Conservation (phyloP, 2,797 vertebrate species). For the Graptemys geographica region DNA sequence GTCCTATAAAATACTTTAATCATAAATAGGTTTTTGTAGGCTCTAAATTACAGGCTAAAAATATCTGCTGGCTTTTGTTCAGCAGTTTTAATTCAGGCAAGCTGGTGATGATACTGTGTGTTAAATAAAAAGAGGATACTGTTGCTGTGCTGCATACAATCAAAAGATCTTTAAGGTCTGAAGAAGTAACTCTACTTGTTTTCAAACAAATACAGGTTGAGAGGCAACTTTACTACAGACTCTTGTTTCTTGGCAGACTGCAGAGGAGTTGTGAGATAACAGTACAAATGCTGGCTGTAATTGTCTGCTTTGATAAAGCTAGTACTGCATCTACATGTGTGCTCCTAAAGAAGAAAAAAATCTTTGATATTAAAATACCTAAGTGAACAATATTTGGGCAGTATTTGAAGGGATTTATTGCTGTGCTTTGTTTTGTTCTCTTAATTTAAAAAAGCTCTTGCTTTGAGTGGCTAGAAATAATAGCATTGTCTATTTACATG, state of each 20-base stretch:
- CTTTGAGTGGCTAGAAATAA: fast-evolving
- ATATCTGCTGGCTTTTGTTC: not conserved
- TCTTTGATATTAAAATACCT: not conserved
- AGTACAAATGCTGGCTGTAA: fast-evolving
- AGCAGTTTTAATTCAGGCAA: not conserved
- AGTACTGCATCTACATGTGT: fast-evolving
- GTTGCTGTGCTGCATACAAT: fast-evolving
- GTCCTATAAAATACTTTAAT: fast-evolving
- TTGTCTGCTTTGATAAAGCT: not conserved
- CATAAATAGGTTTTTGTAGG: too few species aligned
- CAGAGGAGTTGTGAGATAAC: not conserved
- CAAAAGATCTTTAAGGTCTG: fast-evolving
- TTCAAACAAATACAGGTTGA: not conserved
- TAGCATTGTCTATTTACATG: fast-evolving
- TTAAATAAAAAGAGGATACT: not conserved
- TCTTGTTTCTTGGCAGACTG: not conserved
- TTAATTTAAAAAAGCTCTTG: not conserved
- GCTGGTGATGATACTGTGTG: fast-evolving
- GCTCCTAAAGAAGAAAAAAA: not conserved
- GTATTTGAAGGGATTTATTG: not conserved
- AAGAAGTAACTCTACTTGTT: fast-evolving
- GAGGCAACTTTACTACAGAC: fast-evolving
- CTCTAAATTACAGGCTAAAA: not conserved
- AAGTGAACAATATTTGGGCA: not conserved
- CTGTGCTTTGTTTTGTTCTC: not conserved